Base-by-base conservation (phyloP, 2,113 vertebrate species). In the Lophotis ruficrista region DNA sequence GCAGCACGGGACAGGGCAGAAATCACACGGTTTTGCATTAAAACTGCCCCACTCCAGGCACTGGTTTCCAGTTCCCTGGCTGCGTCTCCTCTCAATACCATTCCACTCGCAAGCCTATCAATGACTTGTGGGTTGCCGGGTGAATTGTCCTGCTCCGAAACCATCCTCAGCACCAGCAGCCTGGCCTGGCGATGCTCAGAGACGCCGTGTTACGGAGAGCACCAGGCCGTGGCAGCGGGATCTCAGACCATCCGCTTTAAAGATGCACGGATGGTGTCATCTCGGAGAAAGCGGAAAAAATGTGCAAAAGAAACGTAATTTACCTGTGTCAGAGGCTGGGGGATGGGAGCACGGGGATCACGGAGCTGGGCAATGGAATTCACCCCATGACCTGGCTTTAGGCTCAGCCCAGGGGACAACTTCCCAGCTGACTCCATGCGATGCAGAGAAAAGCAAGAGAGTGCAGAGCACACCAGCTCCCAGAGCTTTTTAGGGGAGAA, bases 161-260 rank as follows among this genome's bases (percentile, higher is more conserved):
- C 62, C 71, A 31, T 27, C 57, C 82, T 28, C 16, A 18, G 31
- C 47, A 24, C 5, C 22, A 35, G 33, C 5, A 9, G 25, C 51
- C 72, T 57, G 48, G 72, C n/a, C 54, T 45, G 10, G 50, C 60
- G 15, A 1, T 2, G 45, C 35, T 51, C 43, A 31, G 61, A 31
- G 66, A 7, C 15, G 31, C 7, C 1, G 28, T 13, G 22, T 3
- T 6, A 8, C 1, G 23, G 43, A 12, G 30, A 80, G 1, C 72
- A 25, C 16, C 33, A 9, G 21, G 1, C 1, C 4, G 57, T 12
- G 68, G 6, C 72, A 69, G 38, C 11, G 1, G 18, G 4, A 65
- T 3, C 73, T 41, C 31, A 38, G 56, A 5, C 7, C 53, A 7
- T 13, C 33, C 17, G 11, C 30, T 58, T 75, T 20, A 25, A 35